These are phyloP conservation scores for Trachops cirrhosus DNA, from an alignment of 2,797 vertebrate genomes.

Conservation along the genomic window DNA sequence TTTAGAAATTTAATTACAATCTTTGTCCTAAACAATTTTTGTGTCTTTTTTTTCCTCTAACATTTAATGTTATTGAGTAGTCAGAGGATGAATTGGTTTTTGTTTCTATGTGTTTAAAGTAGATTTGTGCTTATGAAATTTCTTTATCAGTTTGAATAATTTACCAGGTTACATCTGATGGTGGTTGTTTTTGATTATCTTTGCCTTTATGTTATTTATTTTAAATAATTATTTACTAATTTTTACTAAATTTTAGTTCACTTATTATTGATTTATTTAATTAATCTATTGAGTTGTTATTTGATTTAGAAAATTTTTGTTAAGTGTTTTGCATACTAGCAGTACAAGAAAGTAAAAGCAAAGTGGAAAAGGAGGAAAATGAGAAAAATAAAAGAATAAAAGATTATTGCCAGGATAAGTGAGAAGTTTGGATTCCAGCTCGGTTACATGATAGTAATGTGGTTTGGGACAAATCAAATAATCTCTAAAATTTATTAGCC, in stretches of 20 bases:
- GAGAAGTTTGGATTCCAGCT: neutral
- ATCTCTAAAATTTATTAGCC: neutral
- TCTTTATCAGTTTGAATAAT: neutral
- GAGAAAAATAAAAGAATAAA: neutral
- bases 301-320: neutral
- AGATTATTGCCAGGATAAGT: neutral
- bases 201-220: neutral
- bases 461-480: neutral
- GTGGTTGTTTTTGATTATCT: neutral
- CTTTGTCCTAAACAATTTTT: neutral
- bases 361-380: neutral
- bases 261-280: neutral
- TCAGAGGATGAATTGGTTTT: neutral
- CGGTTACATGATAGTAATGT: neutral
- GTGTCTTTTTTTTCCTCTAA: neutral
- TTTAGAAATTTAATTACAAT: neutral
- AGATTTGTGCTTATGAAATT: neutral
- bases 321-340: neutral
- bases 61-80: neutral
- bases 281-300: neutral
- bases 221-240: neutral
- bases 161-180: neutral
- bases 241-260: neutral
- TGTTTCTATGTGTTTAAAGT: neutral
- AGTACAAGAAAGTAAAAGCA: neutral